Conservation (phyloP, 2,888 invertebrate species). For the Melieria picta region DNA sequence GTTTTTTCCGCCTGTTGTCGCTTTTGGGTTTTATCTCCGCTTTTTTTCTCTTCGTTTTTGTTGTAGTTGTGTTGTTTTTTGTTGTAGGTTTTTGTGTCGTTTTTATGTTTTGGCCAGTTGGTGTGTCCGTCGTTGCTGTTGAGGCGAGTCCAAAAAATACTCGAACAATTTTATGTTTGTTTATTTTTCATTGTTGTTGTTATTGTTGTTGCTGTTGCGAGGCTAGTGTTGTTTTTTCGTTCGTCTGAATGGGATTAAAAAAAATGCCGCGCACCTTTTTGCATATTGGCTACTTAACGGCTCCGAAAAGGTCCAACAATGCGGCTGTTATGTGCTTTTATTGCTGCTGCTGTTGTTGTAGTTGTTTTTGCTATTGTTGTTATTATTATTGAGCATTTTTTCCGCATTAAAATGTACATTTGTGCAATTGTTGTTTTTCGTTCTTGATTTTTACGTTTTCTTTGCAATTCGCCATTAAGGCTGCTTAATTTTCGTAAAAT, state of each 20-base stretch:
- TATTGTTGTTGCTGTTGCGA: conserved; percentile 14
- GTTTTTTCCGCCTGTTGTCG: too few species aligned
- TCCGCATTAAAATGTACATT: not conserved
- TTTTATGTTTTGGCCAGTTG: conserved; percentile 18
- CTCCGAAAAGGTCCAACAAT: conserved; percentile 51
- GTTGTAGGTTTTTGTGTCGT: not conserved
- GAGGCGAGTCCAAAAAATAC: not conserved
- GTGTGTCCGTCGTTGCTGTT: not conserved
- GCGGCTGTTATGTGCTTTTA: conserved; percentile 7
- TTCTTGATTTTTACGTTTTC: not conserved
- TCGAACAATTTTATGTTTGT: conserved; percentile 21
- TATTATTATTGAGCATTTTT: conserved; percentile 38
- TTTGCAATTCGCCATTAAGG: not conserved
- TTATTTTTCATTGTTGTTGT: conserved; percentile 22
- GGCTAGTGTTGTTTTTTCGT: conserved; percentile 21
- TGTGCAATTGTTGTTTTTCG: not conserved
- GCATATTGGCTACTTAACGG: conserved; percentile 61
- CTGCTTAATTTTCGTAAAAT: too few species aligned
- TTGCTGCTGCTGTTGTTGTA: conserved; percentile 32
- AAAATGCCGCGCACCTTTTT: conserved; percentile 41
- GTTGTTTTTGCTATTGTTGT: conserved; percentile 35
- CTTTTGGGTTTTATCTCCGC: too few species aligned
- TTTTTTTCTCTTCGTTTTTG: too few species aligned
- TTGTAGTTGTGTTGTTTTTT: conserved; percentile 9
- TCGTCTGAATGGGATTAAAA: conserved; percentile 32